phyloP scores from a whole-genome alignment of 2,113 vertebrate genomes.

The Micronycteris hirsuta region DNA sequence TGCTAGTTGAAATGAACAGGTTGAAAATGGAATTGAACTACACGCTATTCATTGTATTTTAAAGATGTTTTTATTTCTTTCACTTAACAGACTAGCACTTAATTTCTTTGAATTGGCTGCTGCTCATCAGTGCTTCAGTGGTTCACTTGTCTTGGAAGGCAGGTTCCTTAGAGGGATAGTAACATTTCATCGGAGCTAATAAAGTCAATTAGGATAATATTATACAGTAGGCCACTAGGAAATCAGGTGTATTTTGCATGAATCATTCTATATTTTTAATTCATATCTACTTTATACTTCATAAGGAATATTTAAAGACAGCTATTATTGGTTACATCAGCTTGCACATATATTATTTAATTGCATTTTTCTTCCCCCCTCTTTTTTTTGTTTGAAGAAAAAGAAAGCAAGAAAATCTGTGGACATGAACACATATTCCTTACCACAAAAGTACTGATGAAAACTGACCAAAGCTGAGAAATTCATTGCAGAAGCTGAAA shows the following conservation, averaged over 20 bases:
- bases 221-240: constrained; percentile 40
- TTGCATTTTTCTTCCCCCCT: background rate
- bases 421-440: background rate
- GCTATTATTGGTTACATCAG: background rate
- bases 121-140: constrained; percentile 16
- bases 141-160: constrained; percentile 45
- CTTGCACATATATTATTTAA: background rate
- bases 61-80: constrained; percentile 65
- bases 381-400: background rate
- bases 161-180: constrained; percentile 44
- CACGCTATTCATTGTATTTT: constrained; percentile 42
- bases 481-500: background rate
- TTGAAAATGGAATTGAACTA: constrained; percentile 50
- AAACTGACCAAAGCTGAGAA: constrained; percentile 18
- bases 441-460: background rate
- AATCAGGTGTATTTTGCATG: constrained; percentile 60
- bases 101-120: constrained; percentile 55
- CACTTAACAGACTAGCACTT: constrained; percentile 71
- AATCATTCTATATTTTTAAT: constrained; percentile 61
- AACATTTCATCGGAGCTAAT: constrained; percentile 57
- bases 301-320: background rate
- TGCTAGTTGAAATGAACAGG: constrained; percentile 33
- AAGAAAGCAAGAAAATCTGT: constrained; percentile 22
- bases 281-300: constrained; percentile 19
- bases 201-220: constrained; percentile 66